A percentile compares a stretch with the other conserved stretches of the same genome.
phyloP scores from a whole-genome alignment of 2,797 vertebrate species.

The Gadopsis marmoratus region DNA sequence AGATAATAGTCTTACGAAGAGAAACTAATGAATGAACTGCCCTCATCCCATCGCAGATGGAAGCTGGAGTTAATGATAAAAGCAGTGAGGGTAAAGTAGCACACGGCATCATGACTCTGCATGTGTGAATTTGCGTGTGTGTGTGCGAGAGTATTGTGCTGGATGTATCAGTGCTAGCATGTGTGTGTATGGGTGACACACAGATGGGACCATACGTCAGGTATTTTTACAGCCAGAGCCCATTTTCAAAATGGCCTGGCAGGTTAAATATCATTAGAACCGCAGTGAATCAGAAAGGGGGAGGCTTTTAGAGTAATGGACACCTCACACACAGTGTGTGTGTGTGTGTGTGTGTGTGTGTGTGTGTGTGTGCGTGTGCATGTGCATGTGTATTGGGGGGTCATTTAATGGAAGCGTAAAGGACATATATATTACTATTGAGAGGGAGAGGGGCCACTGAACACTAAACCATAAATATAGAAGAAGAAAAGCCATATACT shows the following conservation, averaged over 20 bases:
- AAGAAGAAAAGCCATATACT: constrained; percentile 39
- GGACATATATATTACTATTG: constrained; percentile 46
- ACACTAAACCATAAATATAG: constrained; percentile 57
- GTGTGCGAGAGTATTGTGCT: background rate
- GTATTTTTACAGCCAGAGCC: constrained; percentile 37
- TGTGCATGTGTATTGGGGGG: constrained; percentile 11
- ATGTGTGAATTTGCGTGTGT: constrained; percentile 4
- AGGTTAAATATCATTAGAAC: constrained; percentile 66
- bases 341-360: background rate
- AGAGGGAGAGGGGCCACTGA: constrained; percentile 24
- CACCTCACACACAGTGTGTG: constrained; percentile 8
- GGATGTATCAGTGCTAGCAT: background rate
- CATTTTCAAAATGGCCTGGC: constrained; percentile 56
- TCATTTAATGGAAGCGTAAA: constrained; percentile 44
- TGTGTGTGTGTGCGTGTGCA: background rate
- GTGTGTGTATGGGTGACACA: background rate
- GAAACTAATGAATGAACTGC: constrained; percentile 54
- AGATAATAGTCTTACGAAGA: constrained; percentile 49
- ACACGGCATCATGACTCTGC: constrained; percentile 21
- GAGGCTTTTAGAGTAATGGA: constrained; percentile 65
- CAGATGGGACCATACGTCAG: constrained; percentile 30
- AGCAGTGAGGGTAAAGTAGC: constrained; percentile 17
- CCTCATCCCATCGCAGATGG: constrained; percentile 14
- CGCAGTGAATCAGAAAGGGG: constrained; percentile 45
- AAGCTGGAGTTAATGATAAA: constrained; percentile 47